Percentiles rank a stretch among this genome's conserved stretches.
These are phyloP conservation scores for Orthonyx spaldingii DNA, from an alignment of 2,113 vertebrate species.

Conservation along the genomic window DNA sequence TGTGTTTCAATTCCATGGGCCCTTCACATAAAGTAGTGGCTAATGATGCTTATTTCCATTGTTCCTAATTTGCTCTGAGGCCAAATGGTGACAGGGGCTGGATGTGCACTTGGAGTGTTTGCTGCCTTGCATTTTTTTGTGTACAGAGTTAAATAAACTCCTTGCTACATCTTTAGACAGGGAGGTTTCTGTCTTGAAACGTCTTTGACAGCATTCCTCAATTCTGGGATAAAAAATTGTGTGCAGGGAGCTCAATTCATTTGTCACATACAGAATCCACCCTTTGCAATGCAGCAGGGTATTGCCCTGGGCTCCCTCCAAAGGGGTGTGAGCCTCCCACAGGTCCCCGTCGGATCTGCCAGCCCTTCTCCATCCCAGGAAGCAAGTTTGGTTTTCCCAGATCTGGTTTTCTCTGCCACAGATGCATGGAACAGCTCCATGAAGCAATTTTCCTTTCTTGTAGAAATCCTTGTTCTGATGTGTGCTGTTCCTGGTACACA, in stretches of 20 bases:
- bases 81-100: not conserved
- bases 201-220: rapidly evolving
- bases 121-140: not conserved
- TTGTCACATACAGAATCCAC: not conserved
- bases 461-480: not conserved
- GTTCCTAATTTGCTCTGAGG: not conserved
- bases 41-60: not conserved
- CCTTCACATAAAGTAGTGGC: not conserved
- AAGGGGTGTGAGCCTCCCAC: not conserved
- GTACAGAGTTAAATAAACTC: not conserved
- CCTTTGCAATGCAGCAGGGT: not conserved
- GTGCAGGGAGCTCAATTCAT: not conserved
- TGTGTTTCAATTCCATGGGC: not conserved
- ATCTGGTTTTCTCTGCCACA: not conserved
- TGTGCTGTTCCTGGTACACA: not conserved
- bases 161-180: not conserved
- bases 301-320: not conserved
- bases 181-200: not conserved
- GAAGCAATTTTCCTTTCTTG: not conserved
- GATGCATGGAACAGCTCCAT: not conserved
- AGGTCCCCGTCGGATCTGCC: not conserved
- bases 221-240: not conserved
- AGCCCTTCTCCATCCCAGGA: not conserved
- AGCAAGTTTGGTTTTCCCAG: not conserved
- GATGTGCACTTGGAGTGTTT: not conserved